Evolutionary conservation across 2,888 invertebrate genomes (phyloP).

Genomic region (Orchesellides sinensis): DNA sequence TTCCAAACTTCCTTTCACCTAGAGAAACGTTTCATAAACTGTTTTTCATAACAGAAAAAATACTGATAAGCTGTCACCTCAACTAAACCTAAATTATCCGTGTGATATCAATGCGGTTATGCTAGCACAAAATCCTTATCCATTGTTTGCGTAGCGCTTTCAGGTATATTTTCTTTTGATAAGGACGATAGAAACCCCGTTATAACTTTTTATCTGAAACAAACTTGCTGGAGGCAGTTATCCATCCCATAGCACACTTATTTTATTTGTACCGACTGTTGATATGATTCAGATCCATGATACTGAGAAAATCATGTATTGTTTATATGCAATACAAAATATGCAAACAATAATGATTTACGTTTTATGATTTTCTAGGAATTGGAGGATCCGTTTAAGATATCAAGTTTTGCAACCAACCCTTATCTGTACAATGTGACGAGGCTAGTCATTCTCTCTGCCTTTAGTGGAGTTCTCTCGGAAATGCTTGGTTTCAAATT

Average conservation of each 20-base stretch:
- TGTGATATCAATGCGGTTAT: not conserved
- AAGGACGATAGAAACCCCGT: constrained; percentile 25
- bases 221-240: not conserved
- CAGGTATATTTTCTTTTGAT: constrained; percentile 16
- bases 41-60: constrained; percentile 6
- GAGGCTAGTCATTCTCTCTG: constrained; percentile 95
- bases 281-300: no score
- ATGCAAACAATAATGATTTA: not conserved
- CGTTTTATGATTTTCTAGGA: constrained; percentile 81
- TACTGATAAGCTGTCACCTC: constrained; percentile 4
- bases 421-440: constrained; percentile 97
- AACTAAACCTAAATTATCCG: not conserved
- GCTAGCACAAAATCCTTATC: not conserved
- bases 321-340: no score
- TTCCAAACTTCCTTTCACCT: no score
- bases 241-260: not conserved
- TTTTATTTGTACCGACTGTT: not conserved
- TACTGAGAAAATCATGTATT: no score
- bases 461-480: constrained; percentile 96
- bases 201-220: constrained; percentile 3
- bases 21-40: not conserved
- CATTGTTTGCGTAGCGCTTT: constrained; percentile 32
- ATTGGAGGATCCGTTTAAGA: constrained; percentile 97
- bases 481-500: constrained; percentile 97
- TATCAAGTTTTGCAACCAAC: constrained; percentile 96